Evolutionary conservation across 2,797 vertebrate species (phyloP).

Genomic region (Sebastes oblongus): DNA sequence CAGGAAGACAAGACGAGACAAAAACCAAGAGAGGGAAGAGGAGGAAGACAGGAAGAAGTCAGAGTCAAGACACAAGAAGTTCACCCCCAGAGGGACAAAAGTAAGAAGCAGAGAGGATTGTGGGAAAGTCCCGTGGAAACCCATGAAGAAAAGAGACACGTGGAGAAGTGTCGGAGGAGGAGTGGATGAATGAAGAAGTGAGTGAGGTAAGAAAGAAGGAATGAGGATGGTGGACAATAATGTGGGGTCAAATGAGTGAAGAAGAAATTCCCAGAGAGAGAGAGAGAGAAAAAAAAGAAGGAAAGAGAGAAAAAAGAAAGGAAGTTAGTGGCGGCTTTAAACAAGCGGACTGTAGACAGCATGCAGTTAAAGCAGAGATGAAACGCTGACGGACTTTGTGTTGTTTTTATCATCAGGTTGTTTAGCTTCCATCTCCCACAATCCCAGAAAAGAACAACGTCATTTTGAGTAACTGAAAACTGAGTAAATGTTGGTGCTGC

Average conservation of each 20-base stretch:
- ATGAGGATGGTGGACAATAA: conserved; percentile 33
- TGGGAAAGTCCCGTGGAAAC: conserved; percentile 8
- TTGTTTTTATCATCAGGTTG: background rate
- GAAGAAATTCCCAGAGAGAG: conserved; percentile 18
- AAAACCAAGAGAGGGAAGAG: conserved; percentile 5
- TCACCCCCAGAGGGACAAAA: background rate
- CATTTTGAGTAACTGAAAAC: background rate
- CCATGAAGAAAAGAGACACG: background rate
- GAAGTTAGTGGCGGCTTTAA: conserved; percentile 50
- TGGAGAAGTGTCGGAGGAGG: background rate
- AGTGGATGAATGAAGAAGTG: conserved; percentile 9
- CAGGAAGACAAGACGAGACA: conserved; percentile 2
- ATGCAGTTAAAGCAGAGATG: conserved; percentile 33
- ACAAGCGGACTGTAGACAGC: conserved; percentile 40
- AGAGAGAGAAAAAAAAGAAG: conserved; percentile 36
- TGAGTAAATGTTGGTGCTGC: background rate
- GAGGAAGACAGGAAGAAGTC: conserved; percentile 2
- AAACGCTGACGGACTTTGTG: background rate
- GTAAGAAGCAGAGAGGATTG: conserved; percentile 9
- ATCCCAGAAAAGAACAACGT: background rate
- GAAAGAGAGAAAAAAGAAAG: conserved; percentile 29
- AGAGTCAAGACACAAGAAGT: background rate
- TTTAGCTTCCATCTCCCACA: background rate
- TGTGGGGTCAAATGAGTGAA: background rate
- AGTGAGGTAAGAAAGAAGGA: background rate